These are phyloP conservation scores for Lutjanus erythropterus DNA, from an alignment of 2,113 vertebrate genomes.

Conservation along the genomic window DNA sequence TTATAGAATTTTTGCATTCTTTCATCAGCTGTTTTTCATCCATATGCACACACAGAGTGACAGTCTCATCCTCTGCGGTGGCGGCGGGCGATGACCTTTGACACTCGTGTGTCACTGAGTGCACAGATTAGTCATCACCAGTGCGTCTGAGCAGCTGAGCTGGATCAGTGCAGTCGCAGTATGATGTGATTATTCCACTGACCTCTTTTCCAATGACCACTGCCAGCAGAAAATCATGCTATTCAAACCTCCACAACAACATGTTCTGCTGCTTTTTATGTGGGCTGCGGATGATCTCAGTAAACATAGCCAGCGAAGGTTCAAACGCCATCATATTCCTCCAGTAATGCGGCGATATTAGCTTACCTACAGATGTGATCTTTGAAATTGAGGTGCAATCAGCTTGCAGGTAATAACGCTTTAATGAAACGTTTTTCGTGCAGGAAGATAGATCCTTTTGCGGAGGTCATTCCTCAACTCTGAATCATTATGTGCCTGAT, in stretches of 20 bases:
- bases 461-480: constrained; percentile 51
- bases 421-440: constrained; percentile 65
- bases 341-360: constrained; percentile 2
- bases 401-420: constrained; percentile 51
- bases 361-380: neutral
- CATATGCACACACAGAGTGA: constrained; percentile 8
- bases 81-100: constrained; percentile 31
- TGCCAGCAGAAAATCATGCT: constrained; percentile 10
- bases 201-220: constrained; percentile 46
- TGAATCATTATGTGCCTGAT: constrained; percentile 55
- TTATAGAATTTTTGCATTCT: constrained; percentile 42
- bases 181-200: constrained; percentile 58
- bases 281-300: neutral
- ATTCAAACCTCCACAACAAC: constrained; percentile 20
- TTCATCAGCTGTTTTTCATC: constrained; percentile 42
- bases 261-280: neutral
- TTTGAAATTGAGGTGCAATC: constrained; percentile 52
- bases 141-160: constrained; percentile 21
- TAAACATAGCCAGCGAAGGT: neutral
- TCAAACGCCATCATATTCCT: neutral
- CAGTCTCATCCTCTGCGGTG: constrained; percentile 37
- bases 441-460: constrained; percentile 38
- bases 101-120: constrained; percentile 35
- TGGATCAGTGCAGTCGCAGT: constrained; percentile 28
- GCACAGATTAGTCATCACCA: constrained; percentile 54